These are phyloP conservation scores for Rhimphoctona megacephalus DNA, from an alignment of 2,888 invertebrate genomes.

Conservation along the genomic window DNA sequence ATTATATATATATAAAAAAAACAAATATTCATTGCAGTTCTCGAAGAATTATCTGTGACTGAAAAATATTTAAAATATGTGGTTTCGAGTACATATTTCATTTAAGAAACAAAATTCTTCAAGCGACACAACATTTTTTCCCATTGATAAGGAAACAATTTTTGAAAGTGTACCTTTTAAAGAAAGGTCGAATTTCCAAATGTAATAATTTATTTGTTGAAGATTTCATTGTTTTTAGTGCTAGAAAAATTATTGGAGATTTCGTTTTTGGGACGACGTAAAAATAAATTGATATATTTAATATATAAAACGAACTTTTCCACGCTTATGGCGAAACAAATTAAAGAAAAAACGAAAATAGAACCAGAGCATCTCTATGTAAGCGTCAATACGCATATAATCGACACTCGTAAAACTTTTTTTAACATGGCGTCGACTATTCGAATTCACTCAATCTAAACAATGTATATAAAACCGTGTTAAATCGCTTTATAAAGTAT, in stretches of 20 bases:
- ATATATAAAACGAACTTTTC: not conserved
- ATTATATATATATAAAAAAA: not conserved
- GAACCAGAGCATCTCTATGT: not conserved
- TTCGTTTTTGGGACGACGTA: not conserved
- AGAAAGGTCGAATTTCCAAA: not conserved
- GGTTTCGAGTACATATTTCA: not conserved
- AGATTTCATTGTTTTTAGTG: not conserved
- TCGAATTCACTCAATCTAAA: conserved; percentile 17
- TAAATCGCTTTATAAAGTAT: conserved; percentile 63
- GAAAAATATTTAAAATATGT: not conserved
- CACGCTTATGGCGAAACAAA: not conserved
- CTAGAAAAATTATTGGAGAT: not conserved
- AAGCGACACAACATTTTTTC: not conserved
- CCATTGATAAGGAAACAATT: not conserved
- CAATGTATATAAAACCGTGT: conserved; percentile 59
- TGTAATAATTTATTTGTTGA: not conserved
- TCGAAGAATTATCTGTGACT: not conserved
- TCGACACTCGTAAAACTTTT: not conserved
- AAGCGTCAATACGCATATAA: not conserved
- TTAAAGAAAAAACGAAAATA: not conserved
- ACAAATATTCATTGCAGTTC: not conserved
- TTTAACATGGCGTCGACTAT: conserved; percentile 25
- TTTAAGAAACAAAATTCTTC: too few species aligned
- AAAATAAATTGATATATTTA: not conserved
- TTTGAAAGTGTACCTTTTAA: not conserved